Conservation (phyloP, 2,797 vertebrate genomes). For the Myiotriccus ornatus region DNA sequence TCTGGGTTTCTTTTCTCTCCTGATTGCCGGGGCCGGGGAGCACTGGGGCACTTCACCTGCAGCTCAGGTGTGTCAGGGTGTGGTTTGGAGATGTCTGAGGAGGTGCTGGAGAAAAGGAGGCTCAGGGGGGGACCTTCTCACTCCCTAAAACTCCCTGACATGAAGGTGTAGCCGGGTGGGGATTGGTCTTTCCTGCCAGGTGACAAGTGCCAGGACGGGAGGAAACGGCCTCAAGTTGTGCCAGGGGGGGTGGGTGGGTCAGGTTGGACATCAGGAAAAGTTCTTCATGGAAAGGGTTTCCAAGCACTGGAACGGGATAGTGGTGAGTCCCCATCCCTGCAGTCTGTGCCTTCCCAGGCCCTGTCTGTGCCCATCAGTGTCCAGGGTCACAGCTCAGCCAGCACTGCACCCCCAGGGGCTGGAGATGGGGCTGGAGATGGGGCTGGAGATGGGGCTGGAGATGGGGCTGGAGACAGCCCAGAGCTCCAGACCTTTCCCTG, state of each 20-base stretch:
- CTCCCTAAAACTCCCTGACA: not conserved
- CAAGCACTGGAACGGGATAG: not conserved
- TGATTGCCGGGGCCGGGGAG: rapidly evolving
- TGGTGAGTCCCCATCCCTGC: not conserved
- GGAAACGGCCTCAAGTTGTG: not conserved
- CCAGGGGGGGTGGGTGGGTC: not conserved
- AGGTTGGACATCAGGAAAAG: not conserved
- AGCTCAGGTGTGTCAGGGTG: rapidly evolving
- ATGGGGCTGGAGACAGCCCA: not conserved
- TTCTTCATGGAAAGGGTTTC: not conserved
- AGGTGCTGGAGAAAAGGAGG: not conserved
- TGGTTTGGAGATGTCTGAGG: not conserved
- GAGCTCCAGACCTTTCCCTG: not conserved
- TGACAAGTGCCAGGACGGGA: not conserved
- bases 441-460: no score
- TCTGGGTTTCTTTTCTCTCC: not conserved
- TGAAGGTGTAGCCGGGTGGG: not conserved
- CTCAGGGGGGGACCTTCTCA: not conserved
- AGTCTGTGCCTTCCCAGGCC: not conserved
- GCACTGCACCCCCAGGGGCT: not conserved
- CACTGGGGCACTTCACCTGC: rapidly evolving
- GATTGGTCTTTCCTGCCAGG: no score
- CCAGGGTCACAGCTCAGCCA: no score
- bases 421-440: not conserved
- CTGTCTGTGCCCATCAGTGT: no score